Percentiles rank a stretch among this genome's conserved stretches.
phyloP scores from a whole-genome alignment of 2,113 vertebrate genomes.

The Oriolus oriolus region DNA sequence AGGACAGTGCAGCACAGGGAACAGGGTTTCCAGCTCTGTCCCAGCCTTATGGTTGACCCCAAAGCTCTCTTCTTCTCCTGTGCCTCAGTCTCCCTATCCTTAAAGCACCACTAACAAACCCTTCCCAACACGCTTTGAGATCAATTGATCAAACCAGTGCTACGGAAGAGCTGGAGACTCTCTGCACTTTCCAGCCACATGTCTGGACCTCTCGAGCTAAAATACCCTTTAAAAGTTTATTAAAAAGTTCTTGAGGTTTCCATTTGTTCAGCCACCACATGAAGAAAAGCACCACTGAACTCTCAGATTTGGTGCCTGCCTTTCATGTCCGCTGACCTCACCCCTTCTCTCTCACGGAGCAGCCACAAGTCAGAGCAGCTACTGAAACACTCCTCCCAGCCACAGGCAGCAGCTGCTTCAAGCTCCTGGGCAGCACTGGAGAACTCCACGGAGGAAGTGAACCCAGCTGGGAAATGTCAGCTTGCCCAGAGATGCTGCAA shows the following conservation, averaged over 20 bases:
- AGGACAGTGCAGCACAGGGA: rapidly evolving
- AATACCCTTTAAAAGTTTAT: not conserved
- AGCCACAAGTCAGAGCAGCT: not conserved
- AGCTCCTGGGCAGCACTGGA: not conserved
- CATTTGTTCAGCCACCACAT: not conserved
- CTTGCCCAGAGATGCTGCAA: not conserved
- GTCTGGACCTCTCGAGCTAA: not conserved
- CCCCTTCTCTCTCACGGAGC: not conserved
- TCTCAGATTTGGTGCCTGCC: not conserved
- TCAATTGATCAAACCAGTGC: not conserved
- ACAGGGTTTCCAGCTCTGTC: not conserved
- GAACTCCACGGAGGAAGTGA: rapidly evolving
- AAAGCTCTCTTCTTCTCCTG: not conserved
- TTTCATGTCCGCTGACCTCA: slow-evolving; percentile 12
- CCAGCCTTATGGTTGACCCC: not conserved
- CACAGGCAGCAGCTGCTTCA: not conserved
- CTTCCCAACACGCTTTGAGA: not conserved
- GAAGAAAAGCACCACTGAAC: not conserved
- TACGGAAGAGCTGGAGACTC: not conserved
- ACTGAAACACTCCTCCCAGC: not conserved
- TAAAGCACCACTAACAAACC: not conserved
- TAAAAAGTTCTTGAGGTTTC: not conserved
- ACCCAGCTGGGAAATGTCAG: not conserved
- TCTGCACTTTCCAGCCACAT: not conserved
- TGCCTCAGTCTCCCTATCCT: not conserved